Conservation (phyloP, 2,888 invertebrate species). For the Hipparchia sbordonii region DNA sequence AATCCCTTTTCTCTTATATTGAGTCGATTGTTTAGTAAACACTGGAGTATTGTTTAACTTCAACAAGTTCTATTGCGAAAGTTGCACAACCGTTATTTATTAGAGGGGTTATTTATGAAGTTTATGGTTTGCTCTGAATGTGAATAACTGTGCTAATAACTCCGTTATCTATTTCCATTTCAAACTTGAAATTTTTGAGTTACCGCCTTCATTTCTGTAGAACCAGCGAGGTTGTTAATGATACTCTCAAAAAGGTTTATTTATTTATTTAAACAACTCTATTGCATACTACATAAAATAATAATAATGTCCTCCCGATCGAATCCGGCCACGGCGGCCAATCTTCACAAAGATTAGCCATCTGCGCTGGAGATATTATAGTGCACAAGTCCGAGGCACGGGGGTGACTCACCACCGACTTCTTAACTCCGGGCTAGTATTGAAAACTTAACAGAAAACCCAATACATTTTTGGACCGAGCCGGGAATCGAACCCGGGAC, state of each 20-base stretch:
- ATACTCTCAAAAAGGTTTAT: neutral
- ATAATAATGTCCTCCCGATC: no score
- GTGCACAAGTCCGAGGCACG: no score
- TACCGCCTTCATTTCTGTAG: slow-evolving; percentile 9
- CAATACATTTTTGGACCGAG: no score
- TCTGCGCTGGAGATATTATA: no score
- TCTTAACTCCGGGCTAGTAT: no score
- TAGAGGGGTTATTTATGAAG: slow-evolving; percentile 15
- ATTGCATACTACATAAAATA: no score
- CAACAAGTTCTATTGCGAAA: slow-evolving; percentile 11
- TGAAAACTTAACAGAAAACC: no score
- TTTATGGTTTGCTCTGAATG: neutral
- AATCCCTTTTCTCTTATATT: neutral
- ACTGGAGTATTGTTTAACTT: slow-evolving; percentile 15
- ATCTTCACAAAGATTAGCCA: no score
- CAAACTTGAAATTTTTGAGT: slow-evolving; percentile 17
- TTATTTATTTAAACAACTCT: no score
- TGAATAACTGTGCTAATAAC: slow-evolving; percentile 17
- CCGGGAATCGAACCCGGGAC: no score
- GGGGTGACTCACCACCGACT: no score
- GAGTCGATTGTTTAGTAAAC: neutral
- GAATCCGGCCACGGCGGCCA: no score
- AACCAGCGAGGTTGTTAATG: slow-evolving; percentile 1
- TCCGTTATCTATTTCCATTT: slow-evolving; percentile 19
- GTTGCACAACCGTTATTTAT: slow-evolving; percentile 18